These are phyloP conservation scores for Perca fluviatilis DNA, from an alignment of 2,113 vertebrate genomes.

Conservation along the genomic window DNA sequence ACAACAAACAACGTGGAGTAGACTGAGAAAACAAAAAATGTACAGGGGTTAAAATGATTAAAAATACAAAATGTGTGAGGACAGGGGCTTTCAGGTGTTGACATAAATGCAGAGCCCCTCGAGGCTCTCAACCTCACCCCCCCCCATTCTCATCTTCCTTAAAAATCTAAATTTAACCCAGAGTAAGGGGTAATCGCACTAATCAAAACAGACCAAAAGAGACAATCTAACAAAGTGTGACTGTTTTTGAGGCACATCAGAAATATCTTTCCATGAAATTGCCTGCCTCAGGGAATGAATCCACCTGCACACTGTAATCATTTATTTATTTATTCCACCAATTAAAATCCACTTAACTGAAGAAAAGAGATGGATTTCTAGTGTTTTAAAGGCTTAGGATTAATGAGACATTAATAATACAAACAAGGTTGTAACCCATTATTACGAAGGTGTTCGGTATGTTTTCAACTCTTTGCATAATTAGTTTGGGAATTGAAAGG, in stretches of 20 bases:
- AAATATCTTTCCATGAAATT: conserved; percentile 62
- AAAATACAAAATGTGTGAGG: conserved; percentile 5
- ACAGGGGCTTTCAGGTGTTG: conserved; percentile 12
- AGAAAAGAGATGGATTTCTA: conserved; percentile 51
- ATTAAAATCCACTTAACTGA: conserved; percentile 67
- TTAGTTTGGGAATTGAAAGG: conserved; percentile 30
- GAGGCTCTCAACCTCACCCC: background rate
- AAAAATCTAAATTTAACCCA: background rate
- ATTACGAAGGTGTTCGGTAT: conserved; percentile 28
- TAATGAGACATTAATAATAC: conserved; percentile 69
- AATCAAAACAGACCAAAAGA: conserved; percentile 39
- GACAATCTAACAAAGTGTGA: conserved; percentile 20
- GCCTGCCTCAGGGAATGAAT: conserved; percentile 31
- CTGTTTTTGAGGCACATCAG: conserved; percentile 28
- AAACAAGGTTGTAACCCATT: conserved; percentile 61
- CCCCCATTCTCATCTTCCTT: background rate
- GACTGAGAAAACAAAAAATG: background rate
- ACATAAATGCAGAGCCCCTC: background rate
- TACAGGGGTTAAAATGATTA: background rate
- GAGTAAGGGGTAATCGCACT: conserved; percentile 16
- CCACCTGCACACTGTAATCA: conserved; percentile 45
- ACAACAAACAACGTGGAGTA: background rate
- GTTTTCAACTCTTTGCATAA: conserved; percentile 44
- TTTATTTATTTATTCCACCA: conserved; percentile 60
- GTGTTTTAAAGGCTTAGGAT: conserved; percentile 45